Conservation (phyloP, 2,113 vertebrate genomes). For the Neolamprologus kungweensis region DNA sequence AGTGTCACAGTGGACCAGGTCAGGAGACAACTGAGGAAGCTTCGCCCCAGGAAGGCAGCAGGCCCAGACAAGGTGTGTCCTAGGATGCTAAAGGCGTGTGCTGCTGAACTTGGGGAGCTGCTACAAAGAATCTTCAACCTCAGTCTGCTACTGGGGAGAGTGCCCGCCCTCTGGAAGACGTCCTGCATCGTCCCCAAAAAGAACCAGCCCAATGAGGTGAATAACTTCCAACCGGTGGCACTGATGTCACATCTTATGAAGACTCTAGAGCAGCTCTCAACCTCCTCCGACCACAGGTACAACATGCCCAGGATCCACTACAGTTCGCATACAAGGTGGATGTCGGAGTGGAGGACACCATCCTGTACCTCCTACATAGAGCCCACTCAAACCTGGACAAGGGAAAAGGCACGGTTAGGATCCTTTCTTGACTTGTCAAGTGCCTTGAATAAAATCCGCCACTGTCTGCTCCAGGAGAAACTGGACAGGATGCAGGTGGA, state of each 20-base stretch:
- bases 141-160: not conserved
- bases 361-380: not conserved
- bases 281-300: not conserved
- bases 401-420: not conserved
- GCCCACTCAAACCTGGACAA: not conserved
- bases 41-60: not conserved
- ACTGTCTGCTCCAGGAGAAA: not conserved
- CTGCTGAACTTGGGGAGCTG: not conserved
- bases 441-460: not conserved
- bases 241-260: not conserved
- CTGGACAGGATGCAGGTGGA: not conserved
- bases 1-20: not conserved
- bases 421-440: not conserved
- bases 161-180: not conserved
- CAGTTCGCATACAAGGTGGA: not conserved
- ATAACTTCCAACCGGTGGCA: not conserved
- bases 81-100: not conserved
- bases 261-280: not conserved
- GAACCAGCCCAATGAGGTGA: rapidly evolving
- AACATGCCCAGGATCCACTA: not conserved
- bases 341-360: not conserved
- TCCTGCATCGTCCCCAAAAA: not conserved
- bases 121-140: not conserved
- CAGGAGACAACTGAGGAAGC: not conserved
- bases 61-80: not conserved